Evolutionary conservation across 2,113 vertebrate genomes (phyloP), one percentile per base, ranked within the genome.

Genomic region (Xenus cinereus): DNA sequence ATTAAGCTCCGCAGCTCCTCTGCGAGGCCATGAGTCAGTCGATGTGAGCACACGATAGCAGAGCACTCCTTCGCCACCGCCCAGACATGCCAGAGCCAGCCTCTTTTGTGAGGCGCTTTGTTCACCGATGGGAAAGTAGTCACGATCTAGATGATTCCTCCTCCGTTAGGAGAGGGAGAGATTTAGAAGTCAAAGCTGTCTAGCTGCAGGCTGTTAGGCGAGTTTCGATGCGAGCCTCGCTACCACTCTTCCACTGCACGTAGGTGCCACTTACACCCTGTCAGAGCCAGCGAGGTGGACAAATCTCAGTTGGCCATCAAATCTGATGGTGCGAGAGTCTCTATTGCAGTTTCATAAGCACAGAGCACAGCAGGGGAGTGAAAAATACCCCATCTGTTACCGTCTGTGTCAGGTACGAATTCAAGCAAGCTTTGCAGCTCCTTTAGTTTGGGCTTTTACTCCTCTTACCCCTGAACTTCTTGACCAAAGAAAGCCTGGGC

Each of bases 61-160:
- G 77, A 93, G 92, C 94, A 69, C 92, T 95, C 90, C 91, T 93
- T 62, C 28, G 57, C 90, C 80, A 92, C 95, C 91, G 97, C 97
- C 97, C 94, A 95, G 96, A 92, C 96, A 95, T 90, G 94, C 95
- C 94, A 96, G 89, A 96, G 66, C 19, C 95, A 95, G 93, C 71
- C 87, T 89, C 94, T 66, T 95, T 95, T 97, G 96, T 96, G 89
- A 57, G 8, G 5, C 14, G 66, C 89, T 96, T 97, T 97, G 92
- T 92, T 94, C 86, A 17, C 80, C 9, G 90, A 93, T 96, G 96
- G 92, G 96, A 97, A 97, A 96, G 67, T 26, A 95, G 67, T 96
- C 95, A 92, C 3, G 17, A 93, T 93, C 96, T 90, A 93, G 90
- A 97, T 91, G 90, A 91, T 94, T 95, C 92, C 92, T 95, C 92